Conservation (phyloP, 2,797 vertebrate genomes). For the Mustela erminea region DNA sequence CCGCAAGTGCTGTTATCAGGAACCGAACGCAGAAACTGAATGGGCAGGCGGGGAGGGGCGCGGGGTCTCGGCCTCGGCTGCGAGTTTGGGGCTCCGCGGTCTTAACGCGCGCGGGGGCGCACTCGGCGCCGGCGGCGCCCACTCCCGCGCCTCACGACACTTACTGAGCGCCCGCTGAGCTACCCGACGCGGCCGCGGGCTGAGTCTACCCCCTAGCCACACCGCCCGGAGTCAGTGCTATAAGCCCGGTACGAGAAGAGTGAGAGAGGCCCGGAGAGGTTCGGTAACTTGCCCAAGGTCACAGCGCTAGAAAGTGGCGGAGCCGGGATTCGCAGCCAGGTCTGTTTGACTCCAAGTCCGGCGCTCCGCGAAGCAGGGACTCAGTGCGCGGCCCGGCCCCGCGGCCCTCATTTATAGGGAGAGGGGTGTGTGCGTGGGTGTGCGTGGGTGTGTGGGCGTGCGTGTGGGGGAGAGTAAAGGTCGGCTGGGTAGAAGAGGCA, state of each 20-base stretch:
- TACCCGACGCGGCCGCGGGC: background rate
- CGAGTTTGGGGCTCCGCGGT: constrained; percentile 8
- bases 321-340: background rate
- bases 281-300: constrained; percentile 77
- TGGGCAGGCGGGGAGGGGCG: background rate
- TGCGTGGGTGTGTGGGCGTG: constrained; percentile 22
- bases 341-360: constrained; percentile 3
- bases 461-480: background rate
- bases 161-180: background rate
- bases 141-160: constrained; percentile 9
- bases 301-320: constrained; percentile 63
- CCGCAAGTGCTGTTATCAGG: background rate
- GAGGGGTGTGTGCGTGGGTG: constrained; percentile 62
- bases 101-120: constrained; percentile 23
- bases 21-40: background rate
- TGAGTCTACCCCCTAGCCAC: background rate
- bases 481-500: background rate
- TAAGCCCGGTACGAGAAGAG: background rate
- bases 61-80: background rate
- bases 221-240: background rate
- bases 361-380: background rate
- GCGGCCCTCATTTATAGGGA: constrained; percentile 2
- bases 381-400: background rate
- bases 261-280: background rate
- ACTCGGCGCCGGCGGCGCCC: background rate